phyloP scores from a whole-genome alignment of 92 coral and sea anemone species.

The Virgularia gustaviana region DNA sequence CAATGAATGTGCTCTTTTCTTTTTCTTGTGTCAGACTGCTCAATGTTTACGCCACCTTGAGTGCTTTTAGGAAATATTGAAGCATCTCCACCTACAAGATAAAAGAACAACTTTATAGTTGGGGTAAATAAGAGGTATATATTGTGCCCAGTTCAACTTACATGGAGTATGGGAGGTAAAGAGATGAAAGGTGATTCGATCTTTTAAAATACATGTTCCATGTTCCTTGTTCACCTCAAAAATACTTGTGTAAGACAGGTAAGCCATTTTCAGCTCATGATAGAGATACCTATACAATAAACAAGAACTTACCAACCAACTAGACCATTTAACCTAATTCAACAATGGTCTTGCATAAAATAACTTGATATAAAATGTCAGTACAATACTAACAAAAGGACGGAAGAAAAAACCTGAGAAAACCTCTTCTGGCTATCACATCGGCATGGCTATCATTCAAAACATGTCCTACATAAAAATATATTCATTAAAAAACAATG shows the following conservation, averaged over 20 bases:
- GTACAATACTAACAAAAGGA: too few relatives aligned
- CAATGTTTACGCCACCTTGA: slow-evolving; percentile 47
- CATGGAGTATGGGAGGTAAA: slow-evolving; percentile 94
- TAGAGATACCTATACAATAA: slow-evolving; percentile 81
- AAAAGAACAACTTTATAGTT: background rate
- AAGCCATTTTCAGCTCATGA: slow-evolving; percentile 59
- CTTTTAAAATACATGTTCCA: slow-evolving; percentile 59
- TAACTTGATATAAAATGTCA: too few relatives aligned
- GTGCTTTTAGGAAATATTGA: slow-evolving; percentile 85
- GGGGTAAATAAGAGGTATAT: background rate
- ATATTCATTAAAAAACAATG: background rate
- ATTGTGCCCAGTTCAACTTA: slow-evolving; percentile 41
- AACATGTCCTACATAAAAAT: slow-evolving; percentile 54
- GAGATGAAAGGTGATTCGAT: slow-evolving; percentile 74
- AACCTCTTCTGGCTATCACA: slow-evolving; percentile 86
- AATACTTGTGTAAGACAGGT: slow-evolving; percentile 45
- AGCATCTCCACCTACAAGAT: slow-evolving; percentile 98
- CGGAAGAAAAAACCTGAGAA: slow-evolving; percentile 62
- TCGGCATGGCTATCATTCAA: slow-evolving; percentile 98
- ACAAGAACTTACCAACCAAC: too few relatives aligned
- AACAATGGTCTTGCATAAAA: too few relatives aligned
- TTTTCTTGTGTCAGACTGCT: background rate
- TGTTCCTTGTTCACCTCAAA: slow-evolving; percentile 41
- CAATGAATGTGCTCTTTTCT: background rate
- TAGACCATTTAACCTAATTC: too few relatives aligned